phyloP scores from a whole-genome alignment of 1,140 invertebrate species.

The Hylaeus volcanicus region DNA sequence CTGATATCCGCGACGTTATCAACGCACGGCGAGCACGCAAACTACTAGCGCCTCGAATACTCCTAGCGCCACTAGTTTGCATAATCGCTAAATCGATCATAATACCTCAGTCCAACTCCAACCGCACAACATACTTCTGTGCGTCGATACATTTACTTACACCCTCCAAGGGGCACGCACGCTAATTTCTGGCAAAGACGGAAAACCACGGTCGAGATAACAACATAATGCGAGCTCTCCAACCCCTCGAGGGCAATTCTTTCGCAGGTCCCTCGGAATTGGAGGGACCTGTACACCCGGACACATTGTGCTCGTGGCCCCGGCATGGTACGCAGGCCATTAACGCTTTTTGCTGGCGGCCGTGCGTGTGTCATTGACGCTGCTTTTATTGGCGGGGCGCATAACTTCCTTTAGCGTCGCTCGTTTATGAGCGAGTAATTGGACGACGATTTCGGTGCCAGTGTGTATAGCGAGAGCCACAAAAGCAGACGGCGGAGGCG shows the following conservation, averaged over 20 bases:
- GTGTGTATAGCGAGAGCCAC: conserved; percentile 6
- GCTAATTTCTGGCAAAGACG: too few species aligned
- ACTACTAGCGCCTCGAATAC: too few species aligned
- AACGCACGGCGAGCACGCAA: too few species aligned
- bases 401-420: conserved; percentile 64
- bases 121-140: too few species aligned
- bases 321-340: conserved; percentile 45
- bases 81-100: too few species aligned
- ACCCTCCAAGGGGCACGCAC: too few species aligned
- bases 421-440: conserved; percentile 72
- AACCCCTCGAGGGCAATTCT: neutral
- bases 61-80: too few species aligned
- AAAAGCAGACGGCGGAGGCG: conserved; percentile 6
- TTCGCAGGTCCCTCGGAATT: neutral
- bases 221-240: too few species aligned
- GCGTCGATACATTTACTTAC: too few species aligned
- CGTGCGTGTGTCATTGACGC: conserved; percentile 65
- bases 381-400: conserved; percentile 64
- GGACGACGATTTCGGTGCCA: conserved; percentile 64
- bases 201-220: too few species aligned
- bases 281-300: conserved; percentile 40
- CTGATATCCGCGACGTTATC: too few species aligned
- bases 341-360: conserved; percentile 61
- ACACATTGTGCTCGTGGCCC: conserved; percentile 49
- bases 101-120: too few species aligned